Conservation (phyloP, 2,888 invertebrate genomes). For the Chymomyza fuscimana region DNA sequence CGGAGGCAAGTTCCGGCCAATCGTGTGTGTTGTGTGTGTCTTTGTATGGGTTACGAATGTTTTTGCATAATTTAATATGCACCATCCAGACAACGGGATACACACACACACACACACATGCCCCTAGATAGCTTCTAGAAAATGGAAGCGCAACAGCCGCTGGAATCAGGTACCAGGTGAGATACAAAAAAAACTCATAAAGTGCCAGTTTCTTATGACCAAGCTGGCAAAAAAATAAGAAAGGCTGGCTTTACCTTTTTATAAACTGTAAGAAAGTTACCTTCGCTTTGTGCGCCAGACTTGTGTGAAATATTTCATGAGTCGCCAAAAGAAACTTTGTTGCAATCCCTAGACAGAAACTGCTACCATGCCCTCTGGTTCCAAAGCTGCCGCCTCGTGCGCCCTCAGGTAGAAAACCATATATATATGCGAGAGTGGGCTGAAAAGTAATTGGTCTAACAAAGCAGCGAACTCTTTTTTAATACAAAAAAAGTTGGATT, state of each 20-base stretch:
- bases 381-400: not conserved
- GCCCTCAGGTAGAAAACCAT: not conserved
- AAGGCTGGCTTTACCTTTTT: not conserved
- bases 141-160: not conserved
- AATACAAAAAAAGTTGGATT: too few species aligned
- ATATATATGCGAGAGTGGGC: not conserved
- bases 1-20: not conserved
- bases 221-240: not conserved
- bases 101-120: not conserved
- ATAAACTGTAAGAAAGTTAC: not conserved
- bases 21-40: not conserved
- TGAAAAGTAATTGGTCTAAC: too few species aligned
- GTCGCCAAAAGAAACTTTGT: slow-evolving; percentile 15
- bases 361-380: not conserved
- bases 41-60: slow-evolving; percentile 10
- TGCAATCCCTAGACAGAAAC: not conserved
- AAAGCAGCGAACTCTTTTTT: too few species aligned
- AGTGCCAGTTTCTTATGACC: slow-evolving; percentile 5
- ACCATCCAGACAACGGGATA: not conserved
- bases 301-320: slow-evolving; percentile 41
- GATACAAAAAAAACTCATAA: not conserved
- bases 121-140: not conserved
- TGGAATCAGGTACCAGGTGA: not conserved
- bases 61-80: slow-evolving; percentile 42
- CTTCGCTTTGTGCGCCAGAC: not conserved